Evolutionary conservation across 2,888 invertebrate genomes (phyloP).

Genomic region (Cheilosia pagana): DNA sequence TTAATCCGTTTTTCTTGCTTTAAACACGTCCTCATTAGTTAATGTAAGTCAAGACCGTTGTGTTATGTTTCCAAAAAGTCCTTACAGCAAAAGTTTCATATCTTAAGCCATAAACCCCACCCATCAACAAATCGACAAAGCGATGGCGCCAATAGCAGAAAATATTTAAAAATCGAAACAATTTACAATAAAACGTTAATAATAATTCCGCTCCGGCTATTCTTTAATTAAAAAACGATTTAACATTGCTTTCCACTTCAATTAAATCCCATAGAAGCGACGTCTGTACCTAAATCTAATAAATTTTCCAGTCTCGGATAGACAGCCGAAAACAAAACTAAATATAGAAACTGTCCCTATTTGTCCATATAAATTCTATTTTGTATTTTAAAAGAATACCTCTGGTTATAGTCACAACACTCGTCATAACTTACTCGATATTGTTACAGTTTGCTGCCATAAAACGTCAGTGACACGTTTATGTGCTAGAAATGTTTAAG

Average conservation of each 20-base stretch:
- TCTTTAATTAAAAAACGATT: no score
- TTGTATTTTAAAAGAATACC: neutral
- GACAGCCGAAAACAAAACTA: constrained; percentile 2
- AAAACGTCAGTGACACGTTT: neutral
- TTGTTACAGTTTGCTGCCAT: constrained; percentile 1
- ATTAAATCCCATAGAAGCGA: neutral
- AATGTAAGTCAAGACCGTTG: no score
- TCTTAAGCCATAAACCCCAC: no score
- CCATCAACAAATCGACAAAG: no score
- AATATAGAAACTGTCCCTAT: constrained; percentile 23
- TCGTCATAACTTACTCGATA: constrained; percentile 27
- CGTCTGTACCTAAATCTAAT: no score
- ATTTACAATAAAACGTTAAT: no score
- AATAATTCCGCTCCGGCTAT: neutral
- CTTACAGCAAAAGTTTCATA: no score
- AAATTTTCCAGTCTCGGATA: neutral
- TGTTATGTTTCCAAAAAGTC: no score
- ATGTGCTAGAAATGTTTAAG: neutral
- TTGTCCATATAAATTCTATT: constrained; percentile 14
- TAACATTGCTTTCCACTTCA: neutral
- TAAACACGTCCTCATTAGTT: no score
- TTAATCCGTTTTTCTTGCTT: no score
- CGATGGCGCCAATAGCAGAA: no score
- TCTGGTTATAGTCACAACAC: constrained; percentile 8
- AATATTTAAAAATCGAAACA: no score